Conservation (phyloP, 1,140 invertebrate genomes). For the Philotrypesis tridentata region DNA sequence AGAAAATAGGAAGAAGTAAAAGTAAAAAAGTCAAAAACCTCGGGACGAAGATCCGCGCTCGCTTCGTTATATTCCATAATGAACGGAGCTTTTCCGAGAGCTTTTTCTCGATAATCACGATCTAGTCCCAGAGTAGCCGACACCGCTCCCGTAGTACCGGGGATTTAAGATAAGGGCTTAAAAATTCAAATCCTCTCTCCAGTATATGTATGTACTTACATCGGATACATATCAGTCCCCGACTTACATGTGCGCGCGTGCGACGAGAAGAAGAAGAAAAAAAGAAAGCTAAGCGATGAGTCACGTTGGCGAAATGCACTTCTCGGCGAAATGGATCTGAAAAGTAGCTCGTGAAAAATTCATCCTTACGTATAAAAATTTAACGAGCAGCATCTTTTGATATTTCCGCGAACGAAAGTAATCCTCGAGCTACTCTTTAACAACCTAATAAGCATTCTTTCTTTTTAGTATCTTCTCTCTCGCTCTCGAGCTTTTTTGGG, state of each 20-base stretch:
- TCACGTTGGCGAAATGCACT: background rate
- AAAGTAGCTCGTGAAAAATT: slow-evolving; percentile 27
- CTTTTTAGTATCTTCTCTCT: slow-evolving; percentile 15
- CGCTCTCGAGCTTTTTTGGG: too few relatives aligned
- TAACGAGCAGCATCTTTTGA: slow-evolving; percentile 37
- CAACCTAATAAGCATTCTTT: slow-evolving; percentile 38
- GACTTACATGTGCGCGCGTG: too few relatives aligned
- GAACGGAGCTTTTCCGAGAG: too few relatives aligned
- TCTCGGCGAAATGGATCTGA: background rate
- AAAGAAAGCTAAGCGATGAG: too few relatives aligned
- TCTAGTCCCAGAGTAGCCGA: too few relatives aligned
- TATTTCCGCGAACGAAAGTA: background rate
- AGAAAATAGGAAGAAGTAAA: background rate
- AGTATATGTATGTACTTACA: too few relatives aligned
- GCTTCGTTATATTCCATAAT: background rate
- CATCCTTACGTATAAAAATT: slow-evolving; percentile 27
- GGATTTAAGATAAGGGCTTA: too few relatives aligned
- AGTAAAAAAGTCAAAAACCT: background rate
- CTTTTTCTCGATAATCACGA: too few relatives aligned
- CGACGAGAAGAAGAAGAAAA: background rate
- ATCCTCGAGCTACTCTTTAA: slow-evolving; percentile 11
- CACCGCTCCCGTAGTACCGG: background rate
- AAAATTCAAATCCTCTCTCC: background rate
- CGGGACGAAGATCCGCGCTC: too few relatives aligned
- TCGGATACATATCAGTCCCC: too few relatives aligned